phyloP scores from a whole-genome alignment of 2,113 vertebrate species.

The Microcebus ravelobensis region DNA sequence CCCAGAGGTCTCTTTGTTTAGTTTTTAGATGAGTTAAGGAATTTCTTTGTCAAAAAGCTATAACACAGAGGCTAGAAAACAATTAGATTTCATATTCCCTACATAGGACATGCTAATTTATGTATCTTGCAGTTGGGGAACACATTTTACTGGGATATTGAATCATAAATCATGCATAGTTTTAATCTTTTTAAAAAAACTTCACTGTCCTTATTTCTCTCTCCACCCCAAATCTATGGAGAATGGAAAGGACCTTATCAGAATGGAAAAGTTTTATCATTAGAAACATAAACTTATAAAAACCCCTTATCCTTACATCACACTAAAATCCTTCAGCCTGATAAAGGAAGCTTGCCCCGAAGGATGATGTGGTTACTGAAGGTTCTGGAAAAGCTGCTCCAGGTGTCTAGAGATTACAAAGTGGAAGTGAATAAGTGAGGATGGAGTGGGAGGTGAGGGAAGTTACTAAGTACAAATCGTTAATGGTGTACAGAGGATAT shows the following conservation, averaged over 20 bases:
- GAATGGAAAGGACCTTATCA: neutral
- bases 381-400: neutral
- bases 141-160: neutral
- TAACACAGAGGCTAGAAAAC: neutral
- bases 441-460: neutral
- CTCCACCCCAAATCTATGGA: neutral
- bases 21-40: neutral
- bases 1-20: neutral
- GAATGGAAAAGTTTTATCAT: neutral
- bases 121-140: neutral
- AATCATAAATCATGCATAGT: neutral
- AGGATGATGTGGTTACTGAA: neutral
- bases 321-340: neutral
- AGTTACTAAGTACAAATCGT: neutral
- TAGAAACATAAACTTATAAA: neutral
- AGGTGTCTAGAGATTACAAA: neutral
- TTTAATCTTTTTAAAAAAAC: neutral
- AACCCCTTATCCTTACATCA: neutral
- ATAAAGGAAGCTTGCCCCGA: neutral
- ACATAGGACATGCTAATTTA: neutral
- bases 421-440: neutral
- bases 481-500: neutral
- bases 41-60: neutral
- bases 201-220: neutral
- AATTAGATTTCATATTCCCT: neutral